Percentiles rank a stretch among this genome's conserved stretches.
These are phyloP conservation scores for Cylloceria caligata DNA, from an alignment of 2,888 invertebrate species.

Conservation along the genomic window DNA sequence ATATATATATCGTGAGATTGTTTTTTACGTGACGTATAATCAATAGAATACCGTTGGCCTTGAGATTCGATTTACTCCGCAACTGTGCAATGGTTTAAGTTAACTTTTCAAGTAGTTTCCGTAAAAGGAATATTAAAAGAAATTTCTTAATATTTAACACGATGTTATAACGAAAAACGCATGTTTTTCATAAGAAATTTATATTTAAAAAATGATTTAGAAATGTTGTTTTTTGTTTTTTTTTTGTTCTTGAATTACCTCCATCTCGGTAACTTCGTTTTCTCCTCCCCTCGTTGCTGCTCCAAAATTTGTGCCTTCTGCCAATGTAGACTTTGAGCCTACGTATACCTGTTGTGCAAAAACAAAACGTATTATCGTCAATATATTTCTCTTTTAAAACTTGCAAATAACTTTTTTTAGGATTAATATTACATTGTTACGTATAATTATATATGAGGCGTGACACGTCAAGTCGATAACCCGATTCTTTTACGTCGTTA, in stretches of 20 bases:
- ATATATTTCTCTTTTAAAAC: background rate
- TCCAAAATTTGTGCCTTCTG: slow-evolving; percentile 81
- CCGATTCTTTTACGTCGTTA: no score
- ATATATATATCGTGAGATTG: slow-evolving; percentile 43
- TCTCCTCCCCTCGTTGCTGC: slow-evolving; percentile 78
- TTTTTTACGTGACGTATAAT: slow-evolving; percentile 50
- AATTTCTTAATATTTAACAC: background rate
- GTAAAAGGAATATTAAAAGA: background rate
- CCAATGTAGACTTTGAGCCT: slow-evolving; percentile 81
- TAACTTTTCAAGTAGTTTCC: background rate
- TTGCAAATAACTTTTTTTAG: background rate
- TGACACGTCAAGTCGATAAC: no score
- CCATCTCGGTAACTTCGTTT: slow-evolving; percentile 81
- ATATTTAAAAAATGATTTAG: background rate
- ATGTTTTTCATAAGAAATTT: background rate
- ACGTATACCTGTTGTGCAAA: slow-evolving; percentile 80
- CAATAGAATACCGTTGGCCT: slow-evolving; percentile 58
- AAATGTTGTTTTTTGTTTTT: slow-evolving; percentile 3
- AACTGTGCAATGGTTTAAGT: slow-evolving; percentile 6
- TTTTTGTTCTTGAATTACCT: no score
- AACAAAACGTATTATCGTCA: slow-evolving; percentile 29
- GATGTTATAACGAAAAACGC: background rate
- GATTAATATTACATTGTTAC: no score
- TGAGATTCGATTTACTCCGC: slow-evolving; percentile 50
- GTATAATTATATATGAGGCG: no score